Evolutionary conservation across 1,140 invertebrate species (phyloP), one percentile per base, ranked within the genome.

Genomic region (Panagrolaimus sp.): DNA sequence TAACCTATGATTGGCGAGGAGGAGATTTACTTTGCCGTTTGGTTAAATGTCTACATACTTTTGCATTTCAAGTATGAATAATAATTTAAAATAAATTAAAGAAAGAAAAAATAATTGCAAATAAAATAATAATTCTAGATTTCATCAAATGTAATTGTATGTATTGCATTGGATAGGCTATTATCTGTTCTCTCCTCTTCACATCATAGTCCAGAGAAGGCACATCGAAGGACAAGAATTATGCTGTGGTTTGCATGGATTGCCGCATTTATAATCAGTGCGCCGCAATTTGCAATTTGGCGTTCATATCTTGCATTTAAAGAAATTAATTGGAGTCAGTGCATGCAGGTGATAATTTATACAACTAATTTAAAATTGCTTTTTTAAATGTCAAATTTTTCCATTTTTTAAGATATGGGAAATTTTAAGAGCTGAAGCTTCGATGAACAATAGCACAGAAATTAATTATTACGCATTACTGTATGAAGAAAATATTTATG

Each of bases 121-220:
- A 68, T 26, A 24, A 62, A 63, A 67, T 66, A 62, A 43, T 66
- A 63, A 67, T 65, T 80, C 66, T 46, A 83, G 78, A 78, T 77
- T 67, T 84, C 83, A 52, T 81, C 85, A 84, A 87, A 68, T 79
- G 87, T 73, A 12, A 85, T 89, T 15, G 88, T 89, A 68, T 88
- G 87, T 15, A 88, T 89, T 86, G 88, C 80, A 1, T 32, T 82
- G 8, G 80, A 82, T 66, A 72, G 80, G 17, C 71, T 82, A 15
- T 71, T 82, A 17, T 78, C 81, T 7, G 79, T 82, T 6, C 43
- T 79, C 17, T 76, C 73, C 15, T 70, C 79, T 43, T 71, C 78
- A 10, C 77, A 82, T 69, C 75, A 78, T n/a, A 70, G 69, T 45
- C 81, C 80, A 0, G 75, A 78, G 21, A 63, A 67, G 67, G 81